Percentiles rank a stretch among this genome's conserved stretches.
Evolutionary conservation across 2,888 invertebrate genomes (phyloP).

Genomic region (Crematogaster levior): DNA sequence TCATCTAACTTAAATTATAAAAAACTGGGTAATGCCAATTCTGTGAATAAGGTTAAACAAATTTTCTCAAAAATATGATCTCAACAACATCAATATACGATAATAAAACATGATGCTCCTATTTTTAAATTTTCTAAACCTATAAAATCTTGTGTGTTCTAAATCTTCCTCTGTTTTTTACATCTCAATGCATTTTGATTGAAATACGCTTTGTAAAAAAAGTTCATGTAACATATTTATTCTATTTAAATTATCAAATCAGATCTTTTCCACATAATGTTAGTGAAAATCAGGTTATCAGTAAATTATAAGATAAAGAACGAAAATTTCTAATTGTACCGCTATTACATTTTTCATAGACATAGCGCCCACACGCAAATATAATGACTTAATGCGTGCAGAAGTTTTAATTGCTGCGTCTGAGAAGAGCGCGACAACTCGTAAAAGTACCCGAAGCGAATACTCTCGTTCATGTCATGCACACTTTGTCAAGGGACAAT

Average conservation of each 20-base stretch:
- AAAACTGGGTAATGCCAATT: neutral
- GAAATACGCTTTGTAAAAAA: neutral
- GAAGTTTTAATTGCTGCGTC: slow-evolving; percentile 43
- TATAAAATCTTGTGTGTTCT: neutral
- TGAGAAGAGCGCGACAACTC: slow-evolving; percentile 29
- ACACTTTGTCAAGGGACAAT: slow-evolving; percentile 35
- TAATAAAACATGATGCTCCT: neutral
- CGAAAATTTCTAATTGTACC: neutral
- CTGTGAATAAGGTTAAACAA: neutral
- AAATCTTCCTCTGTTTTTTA: neutral
- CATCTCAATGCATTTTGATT: neutral
- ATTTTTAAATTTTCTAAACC: neutral
- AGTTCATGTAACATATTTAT: neutral
- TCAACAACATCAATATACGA: neutral
- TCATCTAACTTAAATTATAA: neutral
- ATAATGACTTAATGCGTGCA: slow-evolving; percentile 20
- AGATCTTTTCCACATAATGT: neutral
- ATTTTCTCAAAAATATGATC: neutral
- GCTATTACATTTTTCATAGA: neutral
- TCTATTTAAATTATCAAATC: neutral
- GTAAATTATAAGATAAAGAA: neutral
- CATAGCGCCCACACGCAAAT: neutral
- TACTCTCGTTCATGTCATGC: slow-evolving; percentile 23
- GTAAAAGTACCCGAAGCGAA: slow-evolving; percentile 18
- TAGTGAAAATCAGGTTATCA: neutral